Evolutionary conservation across 2,888 invertebrate genomes (phyloP).

Genomic region (Thecophora atra): DNA sequence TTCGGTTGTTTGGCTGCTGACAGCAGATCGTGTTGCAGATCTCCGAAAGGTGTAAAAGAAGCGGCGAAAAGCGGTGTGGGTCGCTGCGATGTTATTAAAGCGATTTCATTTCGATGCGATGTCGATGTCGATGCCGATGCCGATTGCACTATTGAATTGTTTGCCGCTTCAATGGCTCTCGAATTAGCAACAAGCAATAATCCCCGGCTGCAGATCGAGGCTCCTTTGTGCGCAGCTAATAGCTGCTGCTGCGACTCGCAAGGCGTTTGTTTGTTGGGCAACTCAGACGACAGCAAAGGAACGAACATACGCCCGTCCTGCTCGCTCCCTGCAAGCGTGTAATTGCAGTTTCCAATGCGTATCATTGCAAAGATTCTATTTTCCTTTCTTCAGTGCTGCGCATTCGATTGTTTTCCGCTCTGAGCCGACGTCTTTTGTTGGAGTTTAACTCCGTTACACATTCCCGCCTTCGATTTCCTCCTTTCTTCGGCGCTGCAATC

Average conservation of each 20-base stretch:
- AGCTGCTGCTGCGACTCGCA: neutral
- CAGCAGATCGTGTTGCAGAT: slow-evolving; percentile 34
- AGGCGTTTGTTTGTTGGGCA: neutral
- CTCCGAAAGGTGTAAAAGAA: slow-evolving; percentile 27
- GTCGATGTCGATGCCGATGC: neutral
- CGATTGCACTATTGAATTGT: neutral
- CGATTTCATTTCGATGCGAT: neutral
- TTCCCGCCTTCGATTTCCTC: slow-evolving; percentile 20
- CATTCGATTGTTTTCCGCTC: too few relatives aligned
- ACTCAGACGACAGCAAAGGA: too few relatives aligned
- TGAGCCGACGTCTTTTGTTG: slow-evolving; percentile 31
- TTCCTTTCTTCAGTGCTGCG: too few relatives aligned
- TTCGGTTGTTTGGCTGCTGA: neutral
- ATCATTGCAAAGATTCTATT: too few relatives aligned
- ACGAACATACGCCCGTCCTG: too few relatives aligned
- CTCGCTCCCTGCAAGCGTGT: too few relatives aligned
- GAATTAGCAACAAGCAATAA: slow-evolving; percentile 14
- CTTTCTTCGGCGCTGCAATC: neutral
- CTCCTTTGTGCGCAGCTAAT: neutral
- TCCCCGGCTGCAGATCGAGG: neutral
- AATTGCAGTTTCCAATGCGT: too few relatives aligned
- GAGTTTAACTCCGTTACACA: slow-evolving; percentile 22
- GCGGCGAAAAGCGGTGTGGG: neutral
- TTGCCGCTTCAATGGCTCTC: neutral
- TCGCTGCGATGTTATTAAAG: neutral